phyloP scores from a whole-genome alignment of 2,797 vertebrate species.

The Eospalax fontanierii region DNA sequence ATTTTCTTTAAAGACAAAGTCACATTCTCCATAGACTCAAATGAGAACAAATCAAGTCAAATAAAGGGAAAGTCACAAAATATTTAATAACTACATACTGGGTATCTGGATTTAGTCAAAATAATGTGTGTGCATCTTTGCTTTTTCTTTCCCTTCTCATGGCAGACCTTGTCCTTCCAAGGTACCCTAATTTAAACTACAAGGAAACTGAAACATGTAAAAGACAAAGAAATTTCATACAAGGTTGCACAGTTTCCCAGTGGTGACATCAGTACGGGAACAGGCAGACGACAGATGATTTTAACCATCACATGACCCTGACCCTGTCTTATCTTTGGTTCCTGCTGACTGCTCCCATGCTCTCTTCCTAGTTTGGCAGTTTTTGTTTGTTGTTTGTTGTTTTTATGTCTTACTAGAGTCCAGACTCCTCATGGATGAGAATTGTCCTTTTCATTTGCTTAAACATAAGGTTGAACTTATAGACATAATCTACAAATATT shows the following conservation, averaged over 20 bases:
- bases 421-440: neutral
- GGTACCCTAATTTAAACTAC: neutral
- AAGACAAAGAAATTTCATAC: neutral
- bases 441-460: constrained; percentile 17
- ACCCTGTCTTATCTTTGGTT: neutral
- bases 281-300: neutral
- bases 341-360: neutral
- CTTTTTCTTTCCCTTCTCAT: neutral
- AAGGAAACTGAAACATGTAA: neutral
- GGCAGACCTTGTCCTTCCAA: neutral
- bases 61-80: neutral
- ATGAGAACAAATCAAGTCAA: neutral
- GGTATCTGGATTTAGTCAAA: neutral
- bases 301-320: fast-evolving
- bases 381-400: neutral
- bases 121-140: neutral
- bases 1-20: neutral
- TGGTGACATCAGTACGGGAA: neutral
- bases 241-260: neutral
- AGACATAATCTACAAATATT: neutral
- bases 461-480: neutral
- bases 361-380: neutral
- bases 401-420: neutral
- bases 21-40: neutral
- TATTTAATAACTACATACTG: neutral